Evolutionary conservation across 1,140 invertebrate genomes (phyloP).

Genomic region (Drosophila albomicans): DNA sequence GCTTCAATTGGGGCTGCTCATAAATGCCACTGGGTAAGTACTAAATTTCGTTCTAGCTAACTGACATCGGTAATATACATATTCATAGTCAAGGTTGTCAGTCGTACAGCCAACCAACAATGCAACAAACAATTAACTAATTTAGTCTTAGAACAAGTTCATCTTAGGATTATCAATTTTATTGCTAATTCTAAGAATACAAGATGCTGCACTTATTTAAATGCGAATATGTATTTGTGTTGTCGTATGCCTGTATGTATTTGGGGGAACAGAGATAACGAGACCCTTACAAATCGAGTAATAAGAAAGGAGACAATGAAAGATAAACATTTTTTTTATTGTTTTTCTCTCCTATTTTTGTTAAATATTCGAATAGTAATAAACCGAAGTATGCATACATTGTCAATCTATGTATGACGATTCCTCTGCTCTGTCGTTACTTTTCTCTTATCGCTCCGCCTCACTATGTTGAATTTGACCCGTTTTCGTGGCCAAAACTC

Average conservation of each 20-base stretch:
- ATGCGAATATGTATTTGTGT: background rate
- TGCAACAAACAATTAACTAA: background rate
- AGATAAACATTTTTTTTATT: slow-evolving; percentile 26
- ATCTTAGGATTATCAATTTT: slow-evolving; percentile 5
- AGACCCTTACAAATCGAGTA: background rate
- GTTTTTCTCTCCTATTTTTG: slow-evolving; percentile 14
- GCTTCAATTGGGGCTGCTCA: slow-evolving; percentile 57
- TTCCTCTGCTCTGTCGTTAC: background rate
- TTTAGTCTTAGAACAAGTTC: background rate
- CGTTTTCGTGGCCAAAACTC: too few species aligned
- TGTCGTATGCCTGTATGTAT: background rate
- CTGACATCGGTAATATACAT: background rate
- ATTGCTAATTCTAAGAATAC: slow-evolving; percentile 5
- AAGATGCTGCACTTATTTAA: background rate
- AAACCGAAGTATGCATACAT: slow-evolving; percentile 32
- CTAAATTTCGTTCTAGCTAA: background rate
- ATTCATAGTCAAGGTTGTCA: slow-evolving; percentile 20
- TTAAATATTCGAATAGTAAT: slow-evolving; percentile 27
- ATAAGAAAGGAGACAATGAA: background rate
- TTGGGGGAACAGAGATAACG: slow-evolving; percentile 8
- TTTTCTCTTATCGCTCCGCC: slow-evolving; percentile 1
- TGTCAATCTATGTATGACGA: slow-evolving; percentile 7
- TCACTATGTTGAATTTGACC: too few species aligned
- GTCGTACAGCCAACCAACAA: background rate
- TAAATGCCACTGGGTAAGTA: slow-evolving; percentile 62